These are phyloP conservation scores for Drosophila macrospina DNA, from an alignment of 2,888 invertebrate species.

Conservation along the genomic window DNA sequence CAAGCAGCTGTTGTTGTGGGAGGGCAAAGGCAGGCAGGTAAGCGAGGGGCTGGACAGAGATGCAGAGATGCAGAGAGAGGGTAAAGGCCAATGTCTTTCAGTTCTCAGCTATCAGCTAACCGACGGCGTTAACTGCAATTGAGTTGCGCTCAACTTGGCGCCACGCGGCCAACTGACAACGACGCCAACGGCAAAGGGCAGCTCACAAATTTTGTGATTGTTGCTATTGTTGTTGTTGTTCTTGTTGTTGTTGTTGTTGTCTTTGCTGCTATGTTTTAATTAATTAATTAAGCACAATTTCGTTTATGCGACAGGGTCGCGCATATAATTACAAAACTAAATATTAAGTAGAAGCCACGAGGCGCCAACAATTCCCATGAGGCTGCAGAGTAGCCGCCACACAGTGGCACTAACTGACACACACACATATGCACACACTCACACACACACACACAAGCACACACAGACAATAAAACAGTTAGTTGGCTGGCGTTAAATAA, in stretches of 20 bases:
- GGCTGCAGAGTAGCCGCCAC: constrained; percentile 26
- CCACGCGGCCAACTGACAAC: constrained; percentile 65
- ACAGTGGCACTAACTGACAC: constrained; percentile 19
- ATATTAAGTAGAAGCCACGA: constrained; percentile 66
- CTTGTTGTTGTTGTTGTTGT: constrained; percentile 2
- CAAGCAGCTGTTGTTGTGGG: constrained; percentile 61
- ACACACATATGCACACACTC: constrained; percentile 4
- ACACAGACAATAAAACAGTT: constrained; percentile 49
- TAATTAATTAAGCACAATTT: constrained; percentile 75
- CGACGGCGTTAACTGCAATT: constrained; percentile 42
- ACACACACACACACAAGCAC: background rate
- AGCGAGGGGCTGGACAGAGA: background rate
- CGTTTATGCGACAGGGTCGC: constrained; percentile 37
- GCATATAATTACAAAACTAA: constrained; percentile 69
- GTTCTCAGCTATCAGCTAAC: constrained; percentile 5
- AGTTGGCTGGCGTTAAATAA: constrained; percentile 52
- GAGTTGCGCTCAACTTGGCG: constrained; percentile 67
- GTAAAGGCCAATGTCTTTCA: constrained; percentile 13
- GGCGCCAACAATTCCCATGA: constrained; percentile 62
- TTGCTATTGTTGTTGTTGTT: constrained; percentile 3
- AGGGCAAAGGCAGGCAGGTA: background rate
- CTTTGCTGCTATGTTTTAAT: constrained; percentile 53
- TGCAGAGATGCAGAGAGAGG: background rate
- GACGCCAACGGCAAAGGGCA: constrained; percentile 17
- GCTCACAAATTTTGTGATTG: constrained; percentile 23